Conservation (phyloP, 53 echinoderm and acorn worm genomes). For the Hippasteria phrygiana region DNA sequence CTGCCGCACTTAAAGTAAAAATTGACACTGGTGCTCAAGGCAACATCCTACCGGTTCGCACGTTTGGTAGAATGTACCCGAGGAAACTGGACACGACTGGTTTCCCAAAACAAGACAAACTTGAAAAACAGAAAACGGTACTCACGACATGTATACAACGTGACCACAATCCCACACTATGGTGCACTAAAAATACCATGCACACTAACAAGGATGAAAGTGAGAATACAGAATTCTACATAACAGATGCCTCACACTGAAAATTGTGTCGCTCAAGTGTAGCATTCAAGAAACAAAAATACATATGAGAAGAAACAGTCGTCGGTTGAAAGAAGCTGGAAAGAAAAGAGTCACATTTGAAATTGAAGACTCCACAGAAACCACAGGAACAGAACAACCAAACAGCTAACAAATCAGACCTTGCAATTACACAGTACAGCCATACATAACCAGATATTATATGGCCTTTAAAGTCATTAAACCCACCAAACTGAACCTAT, state of each 20-base stretch:
- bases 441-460: too few relatives aligned
- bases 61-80: constrained; percentile 56
- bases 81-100: constrained; percentile 28
- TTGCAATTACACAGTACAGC: too few relatives aligned
- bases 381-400: too few relatives aligned
- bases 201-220: constrained; percentile 9
- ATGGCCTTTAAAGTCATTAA: too few relatives aligned
- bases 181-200: constrained; percentile 60
- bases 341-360: too few relatives aligned
- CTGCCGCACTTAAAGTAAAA: constrained; percentile 58
- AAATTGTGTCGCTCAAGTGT: constrained; percentile 51
- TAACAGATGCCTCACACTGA: constrained; percentile 41
- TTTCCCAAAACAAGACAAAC: constrained; percentile 9
- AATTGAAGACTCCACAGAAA: too few relatives aligned
- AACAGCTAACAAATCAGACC: too few relatives aligned
- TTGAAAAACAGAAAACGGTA: constrained; percentile 7
- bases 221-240: constrained; percentile 54
- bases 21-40: constrained; percentile 63
- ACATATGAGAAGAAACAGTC: too few relatives aligned
- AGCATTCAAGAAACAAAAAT: constrained; percentile 8
- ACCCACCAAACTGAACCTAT: too few relatives aligned
- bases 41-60: constrained; percentile 44
- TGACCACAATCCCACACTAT: constrained; percentile 61
- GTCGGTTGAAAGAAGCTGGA: too few relatives aligned
- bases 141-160: constrained; percentile 75